Evolutionary conservation across 2,888 invertebrate genomes (phyloP), one percentile per base, ranked within the genome.

Genomic region (Cantharis rustica): DNA sequence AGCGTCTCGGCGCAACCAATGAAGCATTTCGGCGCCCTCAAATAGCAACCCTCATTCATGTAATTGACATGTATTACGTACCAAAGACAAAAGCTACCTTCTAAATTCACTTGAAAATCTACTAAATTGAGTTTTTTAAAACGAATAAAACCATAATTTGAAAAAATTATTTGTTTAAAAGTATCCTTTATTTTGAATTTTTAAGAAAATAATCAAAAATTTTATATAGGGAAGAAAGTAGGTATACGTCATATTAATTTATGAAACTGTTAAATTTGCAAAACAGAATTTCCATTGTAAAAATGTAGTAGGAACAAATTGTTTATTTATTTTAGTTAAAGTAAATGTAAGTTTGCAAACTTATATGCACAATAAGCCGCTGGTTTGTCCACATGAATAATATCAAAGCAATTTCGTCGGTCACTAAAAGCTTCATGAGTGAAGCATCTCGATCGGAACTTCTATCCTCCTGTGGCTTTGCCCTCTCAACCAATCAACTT

Each of bases 331-430:
- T 66, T 66, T 66, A 66, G 64, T 66, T 20, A 10, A 66, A 66
- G 64, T 66, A 66, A 66, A 47, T 47, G 47, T 47, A 47, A 69
- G 69, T 31, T 26, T 31, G 16, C 16, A 69, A 66, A 66, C 64
- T 61, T 61, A 20, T 47, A 69, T 64, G 72, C 71, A 76, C 78
- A 72, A 66, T 77, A 72, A 79, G 74, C 75, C 80, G 81, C 84
- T 84, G 85, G 85, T 86, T 86, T 86, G 86, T 86, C 84, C 83
- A 83, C 85, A 87, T 88, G 87, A 88, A 88, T 88, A 88, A 87
- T 88, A 87, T 86, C 83, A 83, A 85, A 84, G 84, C 87, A 86
- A 87, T 87, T 86, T 86, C 86, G 84, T 86, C 87, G 86, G 85
- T 86, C 87, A 87, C 87, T 87, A 87, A 88, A 87, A 88, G 85